These are phyloP conservation scores for Pollenia angustigena DNA, from an alignment of 2,888 invertebrate species.

Conservation along the genomic window DNA sequence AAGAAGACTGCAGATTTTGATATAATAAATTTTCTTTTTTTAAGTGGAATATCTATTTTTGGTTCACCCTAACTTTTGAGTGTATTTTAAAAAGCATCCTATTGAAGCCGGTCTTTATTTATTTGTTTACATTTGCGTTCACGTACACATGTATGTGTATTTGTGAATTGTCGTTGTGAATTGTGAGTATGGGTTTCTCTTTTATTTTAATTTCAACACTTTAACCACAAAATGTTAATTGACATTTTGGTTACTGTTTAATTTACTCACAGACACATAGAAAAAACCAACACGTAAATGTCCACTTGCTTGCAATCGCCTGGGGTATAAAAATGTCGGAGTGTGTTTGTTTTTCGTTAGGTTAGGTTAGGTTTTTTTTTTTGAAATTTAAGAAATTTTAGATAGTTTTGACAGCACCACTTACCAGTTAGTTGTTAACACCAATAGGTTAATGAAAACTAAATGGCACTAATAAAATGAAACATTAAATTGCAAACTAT, in stretches of 20 bases:
- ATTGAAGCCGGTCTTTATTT: neutral
- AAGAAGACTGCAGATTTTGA: too few species aligned
- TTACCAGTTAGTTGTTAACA: constrained; percentile 15
- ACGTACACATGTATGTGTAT: neutral
- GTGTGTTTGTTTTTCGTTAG: neutral
- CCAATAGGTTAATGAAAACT: constrained; percentile 23
- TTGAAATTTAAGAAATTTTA: neutral
- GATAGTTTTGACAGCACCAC: neutral
- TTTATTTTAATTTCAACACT: constrained; percentile 52
- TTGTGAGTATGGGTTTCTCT: neutral
- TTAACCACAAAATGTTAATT: constrained; percentile 72
- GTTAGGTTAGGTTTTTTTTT: neutral
- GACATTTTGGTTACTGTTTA: constrained; percentile 62
- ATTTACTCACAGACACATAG: constrained; percentile 26
- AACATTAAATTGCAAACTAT: neutral
- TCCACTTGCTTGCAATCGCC: constrained; percentile 30
- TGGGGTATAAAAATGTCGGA: constrained; percentile 29
- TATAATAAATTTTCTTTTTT: too few species aligned
- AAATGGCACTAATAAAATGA: neutral
- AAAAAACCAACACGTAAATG: constrained; percentile 9
- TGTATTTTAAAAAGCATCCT: neutral
- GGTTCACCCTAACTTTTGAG: neutral
- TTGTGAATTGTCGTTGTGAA: too few species aligned
- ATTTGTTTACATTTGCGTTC: neutral
- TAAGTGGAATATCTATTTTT: neutral